Evolutionary conservation across 2,888 invertebrate species (phyloP), one percentile per base, ranked within the genome.

Genomic region (Ophion ellenae): DNA sequence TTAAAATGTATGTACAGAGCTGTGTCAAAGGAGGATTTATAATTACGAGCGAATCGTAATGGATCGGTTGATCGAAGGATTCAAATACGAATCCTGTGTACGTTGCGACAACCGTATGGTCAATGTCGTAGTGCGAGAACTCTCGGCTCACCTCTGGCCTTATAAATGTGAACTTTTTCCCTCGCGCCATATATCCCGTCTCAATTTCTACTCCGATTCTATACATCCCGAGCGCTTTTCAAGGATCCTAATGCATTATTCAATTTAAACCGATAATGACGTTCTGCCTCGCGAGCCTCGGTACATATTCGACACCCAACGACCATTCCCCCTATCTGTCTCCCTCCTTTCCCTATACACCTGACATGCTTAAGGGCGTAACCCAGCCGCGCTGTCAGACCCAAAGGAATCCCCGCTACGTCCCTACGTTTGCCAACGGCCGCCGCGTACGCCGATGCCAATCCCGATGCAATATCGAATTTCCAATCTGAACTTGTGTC

Each of bases 241-340:
- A 74, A 85, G 69, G 81, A 79, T 79, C 67, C 75, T 79, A 82
- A 73, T 85, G 82, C 82, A 85, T 85, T 85, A 85, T 85, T 85
- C 85, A 85, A 85, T 85, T 85, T 79, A 57, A 82, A 53, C 75
- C 82, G 79, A 85, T 82, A 85, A 85, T 82, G 76, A 79, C 75
- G 79, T 82, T 82, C 75, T 61, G 66, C 71, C 53, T 45, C 78
- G 77, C 76, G 69, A 73, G 79, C 66, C 79, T 75, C 53, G 66
- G 74, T 82, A 85, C 79, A 82, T 85, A 85, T 85, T 85, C 76
- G 79, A 64, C 76, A 80, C 82, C 76, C 61, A 78, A 66, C 64
- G 36, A 32, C 53, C 59, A 59, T 47, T 70, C 69, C 24, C 59
- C 40, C 40, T 59, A 32, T 59, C 78, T 78, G 47, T 47, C 69